Base-by-base conservation (phyloP, 2,888 invertebrate species). In the Aproaerema taeniolella region DNA sequence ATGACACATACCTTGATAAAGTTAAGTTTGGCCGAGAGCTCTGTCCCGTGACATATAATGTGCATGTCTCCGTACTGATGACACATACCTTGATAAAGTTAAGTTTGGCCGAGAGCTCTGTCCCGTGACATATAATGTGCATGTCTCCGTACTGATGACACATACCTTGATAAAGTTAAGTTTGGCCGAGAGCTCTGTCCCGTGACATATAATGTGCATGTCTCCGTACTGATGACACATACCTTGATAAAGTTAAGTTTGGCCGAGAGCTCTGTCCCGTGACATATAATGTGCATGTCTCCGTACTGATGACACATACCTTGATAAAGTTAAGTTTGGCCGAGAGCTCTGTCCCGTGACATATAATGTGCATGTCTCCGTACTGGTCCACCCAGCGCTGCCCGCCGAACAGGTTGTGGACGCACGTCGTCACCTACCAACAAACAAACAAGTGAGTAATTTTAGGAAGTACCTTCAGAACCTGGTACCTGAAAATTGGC, bases 351-450 rank as follows among this genome's bases (percentile, higher is more conserved):
- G 88, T 88, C 17, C 91, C 91, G 46, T 78, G 73, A 54, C 88
- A 83, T 8, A 80, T 71, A 45, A 95, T 91, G 53, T 90, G 88
- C 82, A 94, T 89, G 64, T 95, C 95, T 0, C 95, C 95, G 65
- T 95, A 95, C 73, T 94, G 93, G 73, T 95, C 95, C 42, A 95
- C 94, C 93, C 94, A 95, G 16, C 95, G 88, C 72, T 93, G 93
- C 0, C 93, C 93, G 42, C 93, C 93, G 71, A 95, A 93, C 58
- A 95, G 69, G 61, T 95, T 95, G 77, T 95, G 95, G 0, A 95
- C 93, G 70, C 95, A 95, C 1, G 95, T 94, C 28, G 95, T 95
- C 40, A 95, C 92, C 87, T 87, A 39, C 2, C 14, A 9, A 35
- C 13, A 34, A n/a, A n/a, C n/a, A n/a, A 32, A 1, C 4, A 32